Evolutionary conservation across 2,113 vertebrate species (phyloP), one percentile per base, ranked within the genome.

Genomic region (Coracopsis vasa): DNA sequence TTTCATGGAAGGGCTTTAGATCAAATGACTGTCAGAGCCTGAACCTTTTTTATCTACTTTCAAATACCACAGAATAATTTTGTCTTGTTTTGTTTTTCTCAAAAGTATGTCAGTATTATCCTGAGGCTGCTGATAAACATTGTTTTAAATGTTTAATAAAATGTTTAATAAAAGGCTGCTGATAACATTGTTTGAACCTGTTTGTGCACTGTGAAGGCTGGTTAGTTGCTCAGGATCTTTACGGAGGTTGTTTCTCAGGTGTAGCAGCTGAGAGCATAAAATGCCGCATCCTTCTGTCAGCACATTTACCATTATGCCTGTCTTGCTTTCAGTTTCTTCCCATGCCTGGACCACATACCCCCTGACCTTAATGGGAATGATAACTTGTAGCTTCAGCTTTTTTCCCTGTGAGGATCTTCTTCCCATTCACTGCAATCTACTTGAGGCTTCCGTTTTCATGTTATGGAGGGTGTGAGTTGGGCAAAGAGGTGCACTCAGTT

Each of bases 401-500:
- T 69, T 87, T 31, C 19, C 39, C 13, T 53, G 6, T 41, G 35
- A 69, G 37, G 41, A 25, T 51, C 20, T 31, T 91, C 25, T 25
- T 77, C n/a, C 33, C 4, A 0, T 45, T 80, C 33, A 21, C 37
- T 72, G 47, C 28, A 69, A 82, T 92, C 66, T 37, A 28, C 35
- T 33, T 71, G 74, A 80, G 67, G 21, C 20, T 47, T 35, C 23
- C 39, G 0, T 80, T 92, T 74, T 47, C 37, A 44, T 16, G 62
- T 20, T 50, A 35, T 28, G 42, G 50, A 62, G 42, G 15, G 23
- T 6, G 8, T 60, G 54, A 61, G 71, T 4, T 6, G 11, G 14
- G 48, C 70, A 65, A 61, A 62, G 62, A 29, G 14, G 23, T 16
- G 27, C 0, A 0, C 33, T 74, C 15, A 3, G 27, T 44, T 37